These are phyloP conservation scores for Champsocephalus gunnari DNA, from an alignment of 2,797 vertebrate genomes.

Conservation along the genomic window DNA sequence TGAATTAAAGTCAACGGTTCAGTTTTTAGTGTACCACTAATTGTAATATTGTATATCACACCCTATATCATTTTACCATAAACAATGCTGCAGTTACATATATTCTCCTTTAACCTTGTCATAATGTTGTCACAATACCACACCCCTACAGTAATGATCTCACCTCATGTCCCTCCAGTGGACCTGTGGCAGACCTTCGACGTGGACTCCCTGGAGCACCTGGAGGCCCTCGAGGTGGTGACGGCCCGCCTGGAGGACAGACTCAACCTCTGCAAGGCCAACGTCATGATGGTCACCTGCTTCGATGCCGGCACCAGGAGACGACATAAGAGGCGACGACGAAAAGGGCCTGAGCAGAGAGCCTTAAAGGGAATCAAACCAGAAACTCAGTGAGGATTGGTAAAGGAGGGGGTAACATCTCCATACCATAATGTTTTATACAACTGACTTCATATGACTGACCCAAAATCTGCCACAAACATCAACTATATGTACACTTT, in stretches of 20 bases:
- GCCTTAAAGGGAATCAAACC: slow-evolving; percentile 38
- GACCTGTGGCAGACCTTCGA: slow-evolving; percentile 92
- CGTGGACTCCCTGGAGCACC: slow-evolving; percentile 92
- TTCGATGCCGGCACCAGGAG: slow-evolving; percentile 88
- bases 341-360: slow-evolving; percentile 39
- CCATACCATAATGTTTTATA: not conserved
- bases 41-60: not conserved
- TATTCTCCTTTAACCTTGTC: not conserved
- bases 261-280: slow-evolving; percentile 93
- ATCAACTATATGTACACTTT: not conserved
- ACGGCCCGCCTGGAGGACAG: slow-evolving; percentile 89
- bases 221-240: slow-evolving; percentile 91
- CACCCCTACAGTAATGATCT: not conserved
- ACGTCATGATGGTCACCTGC: slow-evolving; percentile 94
- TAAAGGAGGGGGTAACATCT: not conserved
- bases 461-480: not conserved
- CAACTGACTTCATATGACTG: not conserved
- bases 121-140: not conserved
- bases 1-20: too few species aligned
- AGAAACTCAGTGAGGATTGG: not conserved
- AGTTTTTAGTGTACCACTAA: too few species aligned
- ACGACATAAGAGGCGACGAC: slow-evolving; percentile 66
- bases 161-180: slow-evolving; percentile 78
- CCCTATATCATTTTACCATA: not conserved
- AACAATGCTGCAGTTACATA: not conserved